phyloP scores from a whole-genome alignment of 2,113 vertebrate species.

The Zosterops borbonicus region DNA sequence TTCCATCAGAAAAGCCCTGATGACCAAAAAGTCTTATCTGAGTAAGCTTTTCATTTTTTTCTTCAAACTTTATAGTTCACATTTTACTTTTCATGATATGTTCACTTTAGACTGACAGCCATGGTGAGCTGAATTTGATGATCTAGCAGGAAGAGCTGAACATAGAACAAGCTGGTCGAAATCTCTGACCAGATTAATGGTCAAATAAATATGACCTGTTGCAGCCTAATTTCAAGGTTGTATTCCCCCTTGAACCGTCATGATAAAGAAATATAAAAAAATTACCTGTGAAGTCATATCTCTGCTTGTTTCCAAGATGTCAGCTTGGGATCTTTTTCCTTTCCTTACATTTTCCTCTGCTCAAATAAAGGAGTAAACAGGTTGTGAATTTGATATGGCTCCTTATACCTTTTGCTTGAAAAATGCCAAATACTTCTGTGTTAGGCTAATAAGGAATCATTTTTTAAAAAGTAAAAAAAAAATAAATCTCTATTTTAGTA shows the following conservation, averaged over 20 bases:
- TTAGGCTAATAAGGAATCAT: neutral
- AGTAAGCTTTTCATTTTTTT: conserved; percentile 75
- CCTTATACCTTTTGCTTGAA: neutral
- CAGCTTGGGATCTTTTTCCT: neutral
- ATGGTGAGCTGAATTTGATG: neutral
- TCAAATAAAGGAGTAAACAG: neutral
- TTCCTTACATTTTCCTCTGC: neutral
- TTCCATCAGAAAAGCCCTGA: conserved; percentile 89
- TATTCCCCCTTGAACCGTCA: neutral
- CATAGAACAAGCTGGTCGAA: neutral
- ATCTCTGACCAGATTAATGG: neutral
- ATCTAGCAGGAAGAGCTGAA: neutral
- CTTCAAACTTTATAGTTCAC: conserved; percentile 67
- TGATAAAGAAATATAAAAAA: neutral
- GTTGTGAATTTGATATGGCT: neutral
- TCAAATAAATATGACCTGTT: neutral
- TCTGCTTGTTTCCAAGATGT: neutral
- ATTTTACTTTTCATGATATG: neutral
- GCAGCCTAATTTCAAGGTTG: neutral
- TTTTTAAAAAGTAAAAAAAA: neutral
- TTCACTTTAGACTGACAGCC: neutral
- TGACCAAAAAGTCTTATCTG: conserved; percentile 84
- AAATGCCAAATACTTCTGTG: neutral
- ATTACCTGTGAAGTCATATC: neutral
- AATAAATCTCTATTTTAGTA: neutral